Evolutionary conservation across 2,113 vertebrate genomes (phyloP), one percentile per base, ranked within the genome.

Genomic region (Pithys albifrons): DNA sequence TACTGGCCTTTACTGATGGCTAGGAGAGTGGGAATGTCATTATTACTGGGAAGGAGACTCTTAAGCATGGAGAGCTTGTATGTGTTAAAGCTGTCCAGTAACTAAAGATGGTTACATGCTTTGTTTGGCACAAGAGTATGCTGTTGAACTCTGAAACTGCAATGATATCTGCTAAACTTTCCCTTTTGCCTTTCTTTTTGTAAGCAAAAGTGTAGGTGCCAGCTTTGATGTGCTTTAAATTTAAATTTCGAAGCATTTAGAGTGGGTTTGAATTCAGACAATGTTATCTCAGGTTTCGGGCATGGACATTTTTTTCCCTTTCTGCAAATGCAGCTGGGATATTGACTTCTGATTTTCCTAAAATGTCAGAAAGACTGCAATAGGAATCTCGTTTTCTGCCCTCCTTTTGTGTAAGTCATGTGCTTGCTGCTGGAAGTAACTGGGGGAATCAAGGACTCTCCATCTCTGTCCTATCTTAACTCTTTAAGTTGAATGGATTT

Each of bases 1-100:
- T 97, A 48, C 69, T 87, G 49, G 83, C 46, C 83, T 94, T 94
- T 76, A 61, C 82, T 92, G 62, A 59, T 88, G 85, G 43, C 55
- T 69, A 33, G 67, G 71, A 90, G 54, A 77, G 43, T 81, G 66
- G 89, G 92, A 89, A 88, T 71, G 65, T 37, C 75, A 70, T 84
- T 91, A 67, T 73, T 95, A 64, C 39, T 88, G 58, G 43, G 29
- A 78, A 93, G 16, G 29, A 91, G 52, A 33, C 61, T 88, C 55
- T 45, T 45, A 76, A 76, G 80, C 19, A 54, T 46, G 45, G 66
- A 82, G 37, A 88, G 67, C 35, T 79, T 78, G 11, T 25, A 15
- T 27, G 16, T 70, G 62, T 95, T 73, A 67, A 79, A 94, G 31
- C 48, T 59, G 43, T 82, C 92, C 58, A 41, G 31, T 84, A 81